These are phyloP conservation scores for Gymnoscopelus microlampas DNA, from an alignment of 2,797 vertebrate genomes.

Conservation along the genomic window DNA sequence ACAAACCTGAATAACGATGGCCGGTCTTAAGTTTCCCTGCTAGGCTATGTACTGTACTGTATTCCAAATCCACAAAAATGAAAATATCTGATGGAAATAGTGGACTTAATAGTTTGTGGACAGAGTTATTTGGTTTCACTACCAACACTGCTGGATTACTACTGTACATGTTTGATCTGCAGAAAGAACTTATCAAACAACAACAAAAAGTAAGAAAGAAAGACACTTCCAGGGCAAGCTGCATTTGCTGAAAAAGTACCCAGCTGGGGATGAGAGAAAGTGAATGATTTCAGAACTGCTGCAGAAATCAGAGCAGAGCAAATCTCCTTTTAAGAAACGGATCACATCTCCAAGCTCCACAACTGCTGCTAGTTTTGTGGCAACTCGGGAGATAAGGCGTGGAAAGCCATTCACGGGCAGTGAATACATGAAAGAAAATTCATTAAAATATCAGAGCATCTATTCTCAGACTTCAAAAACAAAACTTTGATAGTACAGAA, in stretches of 20 bases:
- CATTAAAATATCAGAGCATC: constrained; percentile 10
- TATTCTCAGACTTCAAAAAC: constrained; percentile 15
- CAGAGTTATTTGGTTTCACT: too few relatives aligned
- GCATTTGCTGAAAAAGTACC: constrained; percentile 16
- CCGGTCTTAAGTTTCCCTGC: too few relatives aligned
- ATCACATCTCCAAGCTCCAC: not conserved
- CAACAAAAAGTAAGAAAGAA: not conserved
- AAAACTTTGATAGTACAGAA: constrained; percentile 3
- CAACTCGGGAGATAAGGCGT: constrained; percentile 7
- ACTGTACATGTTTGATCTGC: too few relatives aligned
- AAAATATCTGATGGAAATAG: too few relatives aligned
- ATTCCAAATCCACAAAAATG: too few relatives aligned
- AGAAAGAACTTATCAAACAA: too few relatives aligned
- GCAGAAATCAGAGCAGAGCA: constrained; percentile 22
- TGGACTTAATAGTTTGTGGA: too few relatives aligned
- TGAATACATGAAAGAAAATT: constrained; percentile 17
- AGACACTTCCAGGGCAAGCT: constrained; percentile 21
- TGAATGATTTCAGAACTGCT: constrained; percentile 13
- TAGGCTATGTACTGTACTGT: too few relatives aligned
- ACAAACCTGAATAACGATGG: too few relatives aligned
- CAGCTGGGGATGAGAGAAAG: constrained; percentile 5
- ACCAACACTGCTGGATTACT: too few relatives aligned
- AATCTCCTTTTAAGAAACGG: constrained; percentile 10
- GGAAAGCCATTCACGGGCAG: constrained; percentile 22
- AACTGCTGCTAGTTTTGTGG: constrained; percentile 19